These are phyloP conservation scores for Nycteola revayana DNA, from an alignment of 2,888 invertebrate genomes.

Conservation along the genomic window DNA sequence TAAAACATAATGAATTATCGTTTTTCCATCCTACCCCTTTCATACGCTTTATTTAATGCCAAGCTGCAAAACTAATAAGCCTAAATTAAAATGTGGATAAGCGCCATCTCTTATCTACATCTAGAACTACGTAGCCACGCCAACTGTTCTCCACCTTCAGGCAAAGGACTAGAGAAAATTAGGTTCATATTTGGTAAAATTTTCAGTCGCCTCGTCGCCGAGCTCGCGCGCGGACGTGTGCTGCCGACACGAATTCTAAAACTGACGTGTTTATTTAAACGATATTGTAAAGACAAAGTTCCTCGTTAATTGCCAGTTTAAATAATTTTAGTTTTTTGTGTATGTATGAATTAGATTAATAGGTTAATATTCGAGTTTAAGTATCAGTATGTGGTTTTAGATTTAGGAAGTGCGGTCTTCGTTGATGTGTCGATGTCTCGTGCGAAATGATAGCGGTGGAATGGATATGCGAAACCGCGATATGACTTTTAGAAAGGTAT, in stretches of 20 bases:
- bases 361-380: too few relatives aligned
- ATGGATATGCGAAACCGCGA: constrained; percentile 31
- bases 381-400: constrained; percentile 29
- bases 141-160: constrained; percentile 44
- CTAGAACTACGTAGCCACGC: constrained; percentile 37
- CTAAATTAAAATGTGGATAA: constrained; percentile 12
- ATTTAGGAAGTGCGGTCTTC: constrained; percentile 24
- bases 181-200: constrained; percentile 60
- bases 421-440: constrained; percentile 23
- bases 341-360: constrained; percentile 3
- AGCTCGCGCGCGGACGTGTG: constrained; percentile 35
- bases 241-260: constrained; percentile 6
- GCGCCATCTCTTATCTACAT: constrained; percentile 42
- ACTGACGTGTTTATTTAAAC: constrained; percentile 34
- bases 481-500: constrained; percentile 34
- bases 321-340: constrained; percentile 15
- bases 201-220: constrained; percentile 57
- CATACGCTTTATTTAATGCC: too few relatives aligned
- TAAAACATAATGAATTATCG: too few relatives aligned
- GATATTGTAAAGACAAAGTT: constrained; percentile 28
- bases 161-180: constrained; percentile 53
- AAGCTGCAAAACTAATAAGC: too few relatives aligned
- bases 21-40: too few relatives aligned
- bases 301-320: constrained; percentile 14
- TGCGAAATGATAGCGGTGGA: constrained; percentile 25